Conservation (phyloP, 92 coral and sea anemone species). For the Porites cylindrica region DNA sequence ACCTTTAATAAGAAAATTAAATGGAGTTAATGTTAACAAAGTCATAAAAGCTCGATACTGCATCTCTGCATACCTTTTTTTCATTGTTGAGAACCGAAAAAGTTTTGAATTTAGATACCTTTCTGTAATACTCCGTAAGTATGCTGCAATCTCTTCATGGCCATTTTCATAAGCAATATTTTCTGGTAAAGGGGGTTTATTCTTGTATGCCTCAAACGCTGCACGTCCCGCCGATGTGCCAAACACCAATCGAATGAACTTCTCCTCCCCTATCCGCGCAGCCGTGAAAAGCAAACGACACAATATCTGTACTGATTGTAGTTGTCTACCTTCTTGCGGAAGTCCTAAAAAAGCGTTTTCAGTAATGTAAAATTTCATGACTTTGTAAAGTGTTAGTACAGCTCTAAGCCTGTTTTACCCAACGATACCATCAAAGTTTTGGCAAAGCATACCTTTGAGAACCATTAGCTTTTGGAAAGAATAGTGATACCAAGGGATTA, state of each 20-base stretch:
- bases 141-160: conserved; percentile 7
- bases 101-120: not conserved
- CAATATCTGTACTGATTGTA: not conserved
- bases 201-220: conserved; percentile 5
- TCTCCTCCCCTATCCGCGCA: not conserved
- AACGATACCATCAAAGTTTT: no score
- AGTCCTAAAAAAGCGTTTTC: not conserved
- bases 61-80: no score
- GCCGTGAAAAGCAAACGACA: conserved; percentile 21
- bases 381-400: no score
- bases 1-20: no score
- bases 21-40: no score
- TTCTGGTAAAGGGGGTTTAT: conserved; percentile 19
- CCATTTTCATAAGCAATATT: conserved; percentile 26
- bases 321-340: not conserved
- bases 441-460: no score
- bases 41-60: no score
- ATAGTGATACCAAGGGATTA: no score
- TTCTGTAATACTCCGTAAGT: not conserved
- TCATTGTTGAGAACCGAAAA: no score
- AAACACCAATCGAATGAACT: conserved; percentile 29
- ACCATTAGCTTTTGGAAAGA: no score
- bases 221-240: not conserved
- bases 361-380: no score
- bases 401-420: no score